Conservation (phyloP, 2,797 vertebrate species). For the Hypotaenidia okinawae region DNA sequence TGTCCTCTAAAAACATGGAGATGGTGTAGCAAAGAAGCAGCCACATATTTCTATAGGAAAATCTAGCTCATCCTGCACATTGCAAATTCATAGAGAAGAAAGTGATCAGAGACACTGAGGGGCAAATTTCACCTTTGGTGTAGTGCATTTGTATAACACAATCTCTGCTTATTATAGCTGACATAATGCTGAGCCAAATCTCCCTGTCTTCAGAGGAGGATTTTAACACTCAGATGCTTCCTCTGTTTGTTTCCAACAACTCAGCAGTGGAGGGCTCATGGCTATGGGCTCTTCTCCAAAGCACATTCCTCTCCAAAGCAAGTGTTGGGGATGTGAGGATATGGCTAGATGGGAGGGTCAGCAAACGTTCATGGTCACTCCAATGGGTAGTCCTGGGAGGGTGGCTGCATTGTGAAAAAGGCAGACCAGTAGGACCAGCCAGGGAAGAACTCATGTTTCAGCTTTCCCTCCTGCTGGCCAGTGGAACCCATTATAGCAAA, state of each 20-base stretch:
- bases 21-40: not conserved
- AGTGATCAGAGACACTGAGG: not conserved
- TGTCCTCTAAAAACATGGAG: not conserved
- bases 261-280: accelerated
- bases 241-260: not conserved
- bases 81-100: not conserved
- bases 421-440: not conserved
- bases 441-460: not conserved
- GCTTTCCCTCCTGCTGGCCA: not conserved
- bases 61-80: not conserved
- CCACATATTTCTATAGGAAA: not conserved
- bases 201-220: not conserved
- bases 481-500: not conserved
- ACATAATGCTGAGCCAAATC: not conserved
- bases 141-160: not conserved
- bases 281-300: not conserved
- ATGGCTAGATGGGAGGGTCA: not conserved
- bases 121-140: not conserved
- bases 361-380: not conserved
- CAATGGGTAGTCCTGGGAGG: not conserved
- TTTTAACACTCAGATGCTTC: not conserved
- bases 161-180: not conserved
- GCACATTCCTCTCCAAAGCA: not conserved
- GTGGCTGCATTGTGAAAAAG: not conserved
- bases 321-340: not conserved